Base-by-base conservation (phyloP, 1,140 invertebrate species). In the Drosophila ambigua region DNA sequence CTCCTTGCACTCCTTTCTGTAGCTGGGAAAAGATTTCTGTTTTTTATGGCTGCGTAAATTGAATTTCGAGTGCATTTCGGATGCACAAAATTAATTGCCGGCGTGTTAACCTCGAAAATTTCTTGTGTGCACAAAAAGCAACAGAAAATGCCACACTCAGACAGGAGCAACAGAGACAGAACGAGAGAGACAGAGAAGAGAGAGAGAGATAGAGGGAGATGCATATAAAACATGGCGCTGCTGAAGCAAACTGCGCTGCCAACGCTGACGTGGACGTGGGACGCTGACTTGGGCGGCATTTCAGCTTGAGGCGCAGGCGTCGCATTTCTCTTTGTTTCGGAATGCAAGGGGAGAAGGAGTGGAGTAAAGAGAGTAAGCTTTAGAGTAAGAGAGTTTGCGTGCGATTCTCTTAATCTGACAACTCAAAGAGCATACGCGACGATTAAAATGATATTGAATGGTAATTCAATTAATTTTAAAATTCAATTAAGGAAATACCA, bases 11-110 rank as follows among this genome's bases (percentile, higher is more conserved):
- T 16, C 31, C 11, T 6, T 3, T 15, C 16, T 8, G 49, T 11
- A 1, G 9, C 9, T 35, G 31, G 0, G 31, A 7, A 35, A 13
- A 43, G 7, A 48, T 52, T 43, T 79, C 58, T 69, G 55, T 76
- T 76, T 80, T 81, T 80, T 76, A 81, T 80, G 72, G 67, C 60
- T 80, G 60, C 78, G 62, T 80, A 81, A 75, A 80, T 80, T 80
- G 78, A 80, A 81, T 80, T 80, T 80, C 46, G 57, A 58, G 65
- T 66, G 77, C 68, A 73, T 57, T 79, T 39, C 35, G 57, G 57
- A 58, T 66, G 67, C 77, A 77, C 67, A 82, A 39, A 81, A 81
- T 76, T 81, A 81, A 81, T 81, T 81, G 79, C 79, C 79, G 64
- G 79, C 79, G 62, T 82, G 68, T 82, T 82, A 82, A 82, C 79